Percentiles rank a stretch among this genome's conserved stretches.
These are phyloP conservation scores for Herpetotheres cachinnans DNA, from an alignment of 2,113 vertebrate species.

Conservation along the genomic window DNA sequence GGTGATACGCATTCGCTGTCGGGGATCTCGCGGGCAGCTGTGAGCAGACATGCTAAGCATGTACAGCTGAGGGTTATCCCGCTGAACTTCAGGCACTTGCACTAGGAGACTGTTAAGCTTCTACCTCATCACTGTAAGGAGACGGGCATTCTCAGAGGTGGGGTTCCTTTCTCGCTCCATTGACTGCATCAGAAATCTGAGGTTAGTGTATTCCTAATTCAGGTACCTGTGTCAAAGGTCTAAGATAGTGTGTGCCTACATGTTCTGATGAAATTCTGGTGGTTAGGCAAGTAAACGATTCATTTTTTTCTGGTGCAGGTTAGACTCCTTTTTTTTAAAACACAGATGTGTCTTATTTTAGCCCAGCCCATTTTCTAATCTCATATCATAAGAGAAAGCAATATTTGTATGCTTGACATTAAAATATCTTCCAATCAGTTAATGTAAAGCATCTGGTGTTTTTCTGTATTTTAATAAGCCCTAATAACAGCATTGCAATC, in stretches of 20 bases:
- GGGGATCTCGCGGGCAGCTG: neutral
- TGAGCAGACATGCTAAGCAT: neutral
- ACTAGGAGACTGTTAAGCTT: neutral
- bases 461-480: conserved; percentile 43
- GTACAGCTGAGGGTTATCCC: neutral
- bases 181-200: neutral
- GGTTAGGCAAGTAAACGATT: neutral
- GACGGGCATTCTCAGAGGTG: neutral
- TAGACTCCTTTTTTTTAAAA: neutral
- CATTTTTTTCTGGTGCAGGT: neutral
- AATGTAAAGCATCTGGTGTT: conserved; percentile 54
- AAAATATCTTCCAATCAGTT: conserved; percentile 41
- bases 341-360: neutral
- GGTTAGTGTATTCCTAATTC: neutral
- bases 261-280: neutral
- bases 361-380: neutral
- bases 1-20: fast-evolving
- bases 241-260: neutral
- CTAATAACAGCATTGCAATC: conserved; percentile 56
- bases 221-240: neutral
- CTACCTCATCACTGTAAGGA: neutral
- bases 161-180: neutral
- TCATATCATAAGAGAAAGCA: neutral
- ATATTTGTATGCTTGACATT: conserved; percentile 43
- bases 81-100: neutral